phyloP scores from a whole-genome alignment of 1,140 invertebrate species.

The Pseudomyrmex sp. region DNA sequence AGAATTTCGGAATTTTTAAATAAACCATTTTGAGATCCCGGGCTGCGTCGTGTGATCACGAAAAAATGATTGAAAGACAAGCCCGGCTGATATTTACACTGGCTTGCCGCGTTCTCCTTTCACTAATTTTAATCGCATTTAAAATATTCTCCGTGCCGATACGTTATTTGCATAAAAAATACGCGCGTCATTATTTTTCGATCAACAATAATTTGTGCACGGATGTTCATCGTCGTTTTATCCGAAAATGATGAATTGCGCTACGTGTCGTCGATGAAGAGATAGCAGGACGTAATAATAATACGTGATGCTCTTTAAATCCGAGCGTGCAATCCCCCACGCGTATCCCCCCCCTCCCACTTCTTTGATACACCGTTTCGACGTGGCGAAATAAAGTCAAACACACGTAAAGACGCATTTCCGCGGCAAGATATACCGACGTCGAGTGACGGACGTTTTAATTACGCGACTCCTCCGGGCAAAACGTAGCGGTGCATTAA shows the following conservation, averaged over 20 bases:
- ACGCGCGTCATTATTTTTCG: constrained; percentile 41
- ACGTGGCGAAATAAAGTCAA: constrained; percentile 49
- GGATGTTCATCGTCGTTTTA: constrained; percentile 16
- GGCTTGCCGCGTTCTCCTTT: not conserved
- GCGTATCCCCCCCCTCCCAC: not conserved
- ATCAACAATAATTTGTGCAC: constrained; percentile 31
- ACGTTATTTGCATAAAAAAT: constrained; percentile 39
- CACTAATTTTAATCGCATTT: constrained; percentile 30
- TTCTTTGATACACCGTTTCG: not conserved
- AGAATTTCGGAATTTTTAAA: constrained; percentile 2
- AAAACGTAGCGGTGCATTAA: constrained; percentile 71
- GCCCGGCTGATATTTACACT: not conserved
- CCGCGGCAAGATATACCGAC: constrained; percentile 47
- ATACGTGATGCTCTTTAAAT: constrained; percentile 23
- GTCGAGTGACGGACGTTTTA: constrained; percentile 69
- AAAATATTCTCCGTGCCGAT: constrained; percentile 11
- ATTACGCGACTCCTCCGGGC: constrained; percentile 66
- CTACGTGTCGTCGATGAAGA: constrained; percentile 15
- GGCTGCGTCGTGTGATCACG: not conserved
- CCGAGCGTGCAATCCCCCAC: not conserved
- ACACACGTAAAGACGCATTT: constrained; percentile 61
- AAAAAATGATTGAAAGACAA: not conserved
- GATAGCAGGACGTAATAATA: constrained; percentile 5
- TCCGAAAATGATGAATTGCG: constrained; percentile 32
- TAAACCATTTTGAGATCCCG: not conserved